A percentile compares a stretch with the other conserved stretches of the same genome.
phyloP scores from a whole-genome alignment of 2,113 vertebrate species.

The Cavia porcellus region DNA sequence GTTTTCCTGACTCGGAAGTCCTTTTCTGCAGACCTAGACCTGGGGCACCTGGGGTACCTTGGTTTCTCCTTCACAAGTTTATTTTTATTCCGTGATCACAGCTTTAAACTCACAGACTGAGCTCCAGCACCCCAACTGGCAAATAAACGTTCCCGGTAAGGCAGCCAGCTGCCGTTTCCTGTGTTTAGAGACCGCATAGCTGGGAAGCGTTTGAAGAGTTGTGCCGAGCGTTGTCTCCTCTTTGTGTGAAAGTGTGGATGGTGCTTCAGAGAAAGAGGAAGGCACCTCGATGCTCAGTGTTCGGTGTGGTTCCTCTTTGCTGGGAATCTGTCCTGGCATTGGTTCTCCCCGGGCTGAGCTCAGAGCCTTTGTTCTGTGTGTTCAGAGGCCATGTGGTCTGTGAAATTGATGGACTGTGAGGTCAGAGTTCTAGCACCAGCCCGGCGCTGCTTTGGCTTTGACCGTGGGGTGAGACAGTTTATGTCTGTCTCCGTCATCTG shows the following conservation, averaged over 20 bases:
- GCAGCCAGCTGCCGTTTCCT: conserved; percentile 75
- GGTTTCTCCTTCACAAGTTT: conserved; percentile 57
- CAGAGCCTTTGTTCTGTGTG: conserved; percentile 66
- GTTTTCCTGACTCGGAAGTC: not conserved
- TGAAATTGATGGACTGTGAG: conserved; percentile 50
- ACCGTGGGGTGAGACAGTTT: not conserved
- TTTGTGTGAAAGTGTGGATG: not conserved
- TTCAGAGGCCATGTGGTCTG: not conserved
- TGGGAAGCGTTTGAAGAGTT: conserved; percentile 70
- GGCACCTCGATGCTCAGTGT: not conserved
- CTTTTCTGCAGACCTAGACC: not conserved
- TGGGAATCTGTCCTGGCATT: not conserved
- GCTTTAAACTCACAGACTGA: conserved; percentile 48
- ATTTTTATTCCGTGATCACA: conserved; percentile 76
- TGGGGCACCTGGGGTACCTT: not conserved
- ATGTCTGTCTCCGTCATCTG: not conserved
- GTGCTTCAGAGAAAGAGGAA: not conserved
- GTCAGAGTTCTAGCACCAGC: conserved; percentile 1
- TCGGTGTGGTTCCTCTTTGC: not conserved
- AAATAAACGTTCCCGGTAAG: conserved; percentile 56
- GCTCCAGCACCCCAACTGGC: conserved; percentile 67
- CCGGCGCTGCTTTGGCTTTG: not conserved
- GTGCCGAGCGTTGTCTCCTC: conserved; percentile 64
- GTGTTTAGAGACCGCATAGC: conserved; percentile 75
- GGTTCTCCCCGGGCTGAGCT: not conserved